Conservation (phyloP, 2,797 vertebrate genomes). For the Sebastes ruberrimus region DNA sequence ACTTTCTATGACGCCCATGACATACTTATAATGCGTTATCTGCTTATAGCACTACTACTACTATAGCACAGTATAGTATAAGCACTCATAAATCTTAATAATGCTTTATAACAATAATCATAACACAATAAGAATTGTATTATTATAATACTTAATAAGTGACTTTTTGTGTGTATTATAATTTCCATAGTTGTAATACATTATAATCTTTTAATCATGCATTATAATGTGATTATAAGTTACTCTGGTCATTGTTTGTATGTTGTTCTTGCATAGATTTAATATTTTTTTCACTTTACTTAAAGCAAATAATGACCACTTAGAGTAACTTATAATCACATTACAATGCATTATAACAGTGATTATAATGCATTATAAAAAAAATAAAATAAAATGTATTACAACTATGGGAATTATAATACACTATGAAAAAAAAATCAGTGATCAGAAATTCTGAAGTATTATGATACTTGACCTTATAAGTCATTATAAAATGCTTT, state of each 20-base stretch:
- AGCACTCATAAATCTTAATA: not conserved
- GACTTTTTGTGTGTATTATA: not conserved
- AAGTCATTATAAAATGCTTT: not conserved
- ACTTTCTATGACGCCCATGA: not conserved
- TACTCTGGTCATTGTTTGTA: not conserved
- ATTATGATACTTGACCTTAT: not conserved
- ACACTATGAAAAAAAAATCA: not conserved
- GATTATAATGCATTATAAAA: not conserved
- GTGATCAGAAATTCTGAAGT: not conserved
- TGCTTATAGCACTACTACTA: no score
- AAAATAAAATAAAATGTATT: not conserved
- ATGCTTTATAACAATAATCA: not conserved
- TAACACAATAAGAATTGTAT: not conserved
- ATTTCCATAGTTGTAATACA: not conserved
- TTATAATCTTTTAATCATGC: not conserved
- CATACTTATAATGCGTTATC: no score
- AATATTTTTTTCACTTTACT: not conserved
- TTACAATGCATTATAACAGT: not conserved
- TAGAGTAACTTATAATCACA: not conserved
- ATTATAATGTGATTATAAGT: not conserved
- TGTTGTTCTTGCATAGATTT: not conserved
- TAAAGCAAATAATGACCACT: not conserved
- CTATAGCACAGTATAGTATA: not conserved
- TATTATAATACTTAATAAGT: no score
- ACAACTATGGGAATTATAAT: not conserved